phyloP scores from a whole-genome alignment of 2,113 vertebrate genomes.

The Vicugna pacos region DNA sequence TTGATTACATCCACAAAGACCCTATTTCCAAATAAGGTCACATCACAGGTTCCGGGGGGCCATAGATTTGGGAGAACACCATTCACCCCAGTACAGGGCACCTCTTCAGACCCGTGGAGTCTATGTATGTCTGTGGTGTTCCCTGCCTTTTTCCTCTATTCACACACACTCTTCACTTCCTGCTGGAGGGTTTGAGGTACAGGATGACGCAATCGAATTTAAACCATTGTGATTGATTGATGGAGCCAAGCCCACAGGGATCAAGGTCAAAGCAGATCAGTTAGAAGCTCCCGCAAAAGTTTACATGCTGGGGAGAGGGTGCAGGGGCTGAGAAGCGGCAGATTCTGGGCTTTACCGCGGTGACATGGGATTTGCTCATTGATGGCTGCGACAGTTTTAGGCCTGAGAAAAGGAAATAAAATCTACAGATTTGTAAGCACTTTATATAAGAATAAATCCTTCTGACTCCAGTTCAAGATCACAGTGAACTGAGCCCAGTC shows the following conservation, averaged over 20 bases:
- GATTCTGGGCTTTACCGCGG: not conserved
- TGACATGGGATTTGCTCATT: not conserved
- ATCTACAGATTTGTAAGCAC: not conserved
- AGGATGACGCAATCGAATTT: not conserved
- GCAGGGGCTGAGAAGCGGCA: not conserved
- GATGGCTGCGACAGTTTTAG: not conserved
- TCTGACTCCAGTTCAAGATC: not conserved
- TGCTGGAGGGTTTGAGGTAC: not conserved
- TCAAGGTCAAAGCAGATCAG: not conserved
- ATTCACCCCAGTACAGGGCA: not conserved
- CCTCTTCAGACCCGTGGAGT: not conserved
- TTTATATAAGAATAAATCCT: not conserved
- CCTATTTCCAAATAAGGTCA: not conserved
- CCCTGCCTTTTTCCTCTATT: not conserved
- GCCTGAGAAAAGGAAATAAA: not conserved
- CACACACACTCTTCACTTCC: not conserved
- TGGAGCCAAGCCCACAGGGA: not conserved
- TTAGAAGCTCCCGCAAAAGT: not conserved
- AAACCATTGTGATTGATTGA: not conserved
- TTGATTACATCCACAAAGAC: not conserved
- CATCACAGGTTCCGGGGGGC: not conserved
- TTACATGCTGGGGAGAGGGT: fast-evolving
- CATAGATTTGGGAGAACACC: not conserved
- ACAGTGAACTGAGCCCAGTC: not conserved
- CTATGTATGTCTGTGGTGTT: fast-evolving